A percentile compares a stretch with the other conserved stretches of the same genome.
phyloP scores from a whole-genome alignment of 2,797 vertebrate genomes.

The Vultur gryphus region DNA sequence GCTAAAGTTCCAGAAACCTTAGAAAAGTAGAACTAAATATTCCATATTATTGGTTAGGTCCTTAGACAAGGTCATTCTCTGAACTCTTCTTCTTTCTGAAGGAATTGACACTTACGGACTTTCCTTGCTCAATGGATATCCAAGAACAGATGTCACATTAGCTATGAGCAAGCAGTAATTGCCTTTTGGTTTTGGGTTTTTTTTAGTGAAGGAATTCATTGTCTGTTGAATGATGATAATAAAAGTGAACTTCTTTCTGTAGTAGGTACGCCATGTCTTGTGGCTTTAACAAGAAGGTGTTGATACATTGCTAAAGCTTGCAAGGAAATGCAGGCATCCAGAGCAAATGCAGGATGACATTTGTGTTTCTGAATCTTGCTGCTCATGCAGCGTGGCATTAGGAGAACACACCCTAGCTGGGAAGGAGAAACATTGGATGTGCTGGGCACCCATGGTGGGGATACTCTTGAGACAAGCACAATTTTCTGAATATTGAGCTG shows the following conservation, averaged over 20 bases:
- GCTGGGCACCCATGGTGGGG: rapidly evolving
- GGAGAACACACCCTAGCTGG: not conserved
- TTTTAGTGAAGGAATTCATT: not conserved
- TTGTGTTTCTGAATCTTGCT: not conserved
- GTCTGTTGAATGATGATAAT: not conserved
- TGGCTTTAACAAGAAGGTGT: not conserved
- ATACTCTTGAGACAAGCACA: not conserved
- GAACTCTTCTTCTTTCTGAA: not conserved
- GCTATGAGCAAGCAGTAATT: not conserved
- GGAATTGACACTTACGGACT: not conserved
- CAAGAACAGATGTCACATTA: not conserved
- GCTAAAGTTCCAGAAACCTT: not conserved
- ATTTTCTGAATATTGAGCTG: not conserved
- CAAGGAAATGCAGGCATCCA: not conserved
- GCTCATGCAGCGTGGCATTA: not conserved
- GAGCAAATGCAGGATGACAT: not conserved
- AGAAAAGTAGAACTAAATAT: not conserved
- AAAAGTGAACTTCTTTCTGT: not conserved
- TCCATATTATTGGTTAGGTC: not conserved
- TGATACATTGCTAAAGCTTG: not conserved
- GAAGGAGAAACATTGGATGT: not conserved
- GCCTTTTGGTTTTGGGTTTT: not conserved
- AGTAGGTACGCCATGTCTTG: not conserved
- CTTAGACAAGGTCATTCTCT: not conserved
- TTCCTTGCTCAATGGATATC: not conserved